Conservation (phyloP, 2,888 invertebrate genomes). For the Psylliodes chrysocephalus region DNA sequence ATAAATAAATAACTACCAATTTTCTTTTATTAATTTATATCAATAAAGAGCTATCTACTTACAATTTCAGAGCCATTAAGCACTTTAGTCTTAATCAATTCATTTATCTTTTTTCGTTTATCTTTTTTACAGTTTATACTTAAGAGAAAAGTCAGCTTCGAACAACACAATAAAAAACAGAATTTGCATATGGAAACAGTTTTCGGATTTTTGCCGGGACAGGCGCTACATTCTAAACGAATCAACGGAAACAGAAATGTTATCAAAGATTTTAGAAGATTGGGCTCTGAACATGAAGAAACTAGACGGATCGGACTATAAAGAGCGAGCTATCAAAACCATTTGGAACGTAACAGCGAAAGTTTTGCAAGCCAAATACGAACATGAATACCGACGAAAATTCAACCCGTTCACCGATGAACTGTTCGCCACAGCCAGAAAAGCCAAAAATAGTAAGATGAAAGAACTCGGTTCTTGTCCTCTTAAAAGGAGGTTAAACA, state of each 20-base stretch:
- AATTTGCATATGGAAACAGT: neutral
- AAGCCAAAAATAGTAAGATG: constrained; percentile 15
- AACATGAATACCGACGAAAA: constrained; percentile 30
- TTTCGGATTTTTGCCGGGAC: neutral
- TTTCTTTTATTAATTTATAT: no score
- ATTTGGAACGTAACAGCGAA: constrained; percentile 44
- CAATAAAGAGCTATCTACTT: no score
- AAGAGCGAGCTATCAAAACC: constrained; percentile 36
- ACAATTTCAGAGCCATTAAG: neutral
- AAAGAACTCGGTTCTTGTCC: neutral
- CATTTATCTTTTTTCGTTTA: neutral
- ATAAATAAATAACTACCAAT: no score
- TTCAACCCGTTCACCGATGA: constrained; percentile 41
- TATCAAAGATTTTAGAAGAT: constrained; percentile 22
- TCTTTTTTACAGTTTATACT: neutral
- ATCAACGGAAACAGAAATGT: neutral
- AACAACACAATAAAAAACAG: neutral
- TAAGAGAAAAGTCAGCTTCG: neutral
- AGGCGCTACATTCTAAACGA: neutral
- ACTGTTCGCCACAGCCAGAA: constrained; percentile 37
- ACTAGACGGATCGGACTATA: constrained; percentile 39
- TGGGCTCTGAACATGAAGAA: constrained; percentile 44
- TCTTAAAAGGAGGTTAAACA: neutral
- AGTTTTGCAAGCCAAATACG: constrained; percentile 41
- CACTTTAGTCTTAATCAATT: neutral